phyloP scores from a whole-genome alignment of 2,797 vertebrate genomes.

The Champsocephalus gunnari region DNA sequence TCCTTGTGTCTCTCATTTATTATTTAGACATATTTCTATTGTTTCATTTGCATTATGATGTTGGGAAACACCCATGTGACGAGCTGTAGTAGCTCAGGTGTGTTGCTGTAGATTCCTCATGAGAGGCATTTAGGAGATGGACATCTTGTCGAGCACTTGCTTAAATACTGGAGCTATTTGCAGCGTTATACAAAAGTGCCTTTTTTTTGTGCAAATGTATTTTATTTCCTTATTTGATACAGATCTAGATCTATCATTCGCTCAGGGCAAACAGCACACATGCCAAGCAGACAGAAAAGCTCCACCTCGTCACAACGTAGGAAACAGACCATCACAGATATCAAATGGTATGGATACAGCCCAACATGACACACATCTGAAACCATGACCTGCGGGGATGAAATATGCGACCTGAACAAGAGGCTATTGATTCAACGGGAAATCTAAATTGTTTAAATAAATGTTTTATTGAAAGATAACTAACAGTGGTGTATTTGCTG shows the following conservation, averaged over 20 bases:
- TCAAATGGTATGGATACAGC: no score
- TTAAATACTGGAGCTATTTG: background rate
- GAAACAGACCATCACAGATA: background rate
- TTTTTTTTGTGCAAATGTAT: no score
- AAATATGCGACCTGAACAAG: background rate
- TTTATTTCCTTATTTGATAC: background rate
- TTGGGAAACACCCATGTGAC: background rate
- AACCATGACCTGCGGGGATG: background rate
- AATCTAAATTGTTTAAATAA: background rate
- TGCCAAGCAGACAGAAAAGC: conserved; percentile 4
- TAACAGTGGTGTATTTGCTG: background rate
- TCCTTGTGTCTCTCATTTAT: background rate
- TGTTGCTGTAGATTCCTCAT: background rate
- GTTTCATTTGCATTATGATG: background rate
- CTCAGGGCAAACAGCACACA: background rate
- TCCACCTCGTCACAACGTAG: background rate
- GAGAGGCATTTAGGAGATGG: background rate
- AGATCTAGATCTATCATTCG: background rate
- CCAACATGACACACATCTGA: no score
- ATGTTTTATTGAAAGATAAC: background rate
- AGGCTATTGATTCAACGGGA: conserved; percentile 6
- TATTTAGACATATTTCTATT: background rate
- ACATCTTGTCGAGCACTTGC: no score
- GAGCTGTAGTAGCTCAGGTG: background rate
- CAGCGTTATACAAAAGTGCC: background rate